These are phyloP conservation scores for Auanema freiburgensis DNA, from an alignment of 2,888 invertebrate genomes.

Conservation along the genomic window DNA sequence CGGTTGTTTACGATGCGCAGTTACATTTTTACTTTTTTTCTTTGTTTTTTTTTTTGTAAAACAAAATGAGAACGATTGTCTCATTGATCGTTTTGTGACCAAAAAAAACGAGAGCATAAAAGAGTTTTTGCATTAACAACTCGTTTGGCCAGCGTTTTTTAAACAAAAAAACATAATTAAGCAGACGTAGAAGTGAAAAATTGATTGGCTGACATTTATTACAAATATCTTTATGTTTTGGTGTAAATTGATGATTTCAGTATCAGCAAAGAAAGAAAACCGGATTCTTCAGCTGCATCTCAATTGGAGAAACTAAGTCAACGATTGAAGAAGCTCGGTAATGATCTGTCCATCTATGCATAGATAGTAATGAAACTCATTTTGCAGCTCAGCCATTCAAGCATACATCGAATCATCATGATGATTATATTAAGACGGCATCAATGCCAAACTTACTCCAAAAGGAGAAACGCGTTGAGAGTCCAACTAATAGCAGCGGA, in stretches of 20 bases:
- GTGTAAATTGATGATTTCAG: neutral
- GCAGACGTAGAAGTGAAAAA: too few species aligned
- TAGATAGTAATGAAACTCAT: neutral
- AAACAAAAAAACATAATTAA: too few species aligned
- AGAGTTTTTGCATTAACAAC: too few species aligned
- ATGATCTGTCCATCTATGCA: neutral
- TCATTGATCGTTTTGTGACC: too few species aligned
- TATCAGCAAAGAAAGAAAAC: neutral
- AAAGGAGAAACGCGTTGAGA: neutral
- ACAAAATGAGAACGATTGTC: too few species aligned
- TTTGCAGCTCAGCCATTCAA: constrained; percentile 17
- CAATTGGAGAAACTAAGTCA: constrained; percentile 24
- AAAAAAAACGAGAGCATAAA: too few species aligned
- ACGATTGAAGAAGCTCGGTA: constrained; percentile 19
- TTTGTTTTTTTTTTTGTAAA: too few species aligned
- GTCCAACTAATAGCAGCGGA: constrained; percentile 15
- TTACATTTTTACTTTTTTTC: too few species aligned
- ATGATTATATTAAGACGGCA: neutral
- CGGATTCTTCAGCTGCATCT: constrained; percentile 10
- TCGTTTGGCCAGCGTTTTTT: too few species aligned
- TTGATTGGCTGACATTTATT: too few species aligned
- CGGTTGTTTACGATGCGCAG: too few species aligned
- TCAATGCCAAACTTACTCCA: neutral
- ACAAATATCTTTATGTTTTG: too few species aligned
- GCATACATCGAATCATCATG: neutral